These are phyloP conservation scores for Rhincodon typus DNA, from an alignment of 2,797 vertebrate genomes.

Conservation along the genomic window DNA sequence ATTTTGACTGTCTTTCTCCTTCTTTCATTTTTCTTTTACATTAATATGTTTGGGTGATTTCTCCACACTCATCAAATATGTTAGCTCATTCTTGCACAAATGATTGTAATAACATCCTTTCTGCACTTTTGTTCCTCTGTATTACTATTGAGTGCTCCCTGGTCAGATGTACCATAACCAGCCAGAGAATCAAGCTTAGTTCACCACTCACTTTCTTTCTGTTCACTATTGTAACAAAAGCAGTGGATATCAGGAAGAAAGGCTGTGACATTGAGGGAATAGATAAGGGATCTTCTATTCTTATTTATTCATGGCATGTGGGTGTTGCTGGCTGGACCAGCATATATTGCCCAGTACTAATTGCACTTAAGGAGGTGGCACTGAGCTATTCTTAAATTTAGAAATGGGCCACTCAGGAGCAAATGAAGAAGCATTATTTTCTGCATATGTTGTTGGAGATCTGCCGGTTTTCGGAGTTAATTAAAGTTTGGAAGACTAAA, in stretches of 20 bases:
- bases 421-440: not conserved
- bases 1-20: not conserved
- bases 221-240: not conserved
- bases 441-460: not conserved
- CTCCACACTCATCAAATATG: not conserved
- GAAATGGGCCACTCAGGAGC: not conserved
- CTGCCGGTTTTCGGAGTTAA: no score
- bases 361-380: no score
- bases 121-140: not conserved
- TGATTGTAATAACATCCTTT: not conserved
- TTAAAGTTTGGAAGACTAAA: not conserved
- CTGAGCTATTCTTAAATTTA: not conserved
- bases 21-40: not conserved
- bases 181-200: not conserved
- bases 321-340: no score
- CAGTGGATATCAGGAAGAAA: not conserved
- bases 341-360: no score
- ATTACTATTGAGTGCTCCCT: not conserved
- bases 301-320: no score
- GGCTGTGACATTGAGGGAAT: not conserved
- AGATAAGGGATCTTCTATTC: no score
- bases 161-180: not conserved
- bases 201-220: not conserved
- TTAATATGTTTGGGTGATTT: constrained; percentile 6
- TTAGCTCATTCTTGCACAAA: not conserved